Conservation (phyloP, 2,888 invertebrate species). For the Acleris sparsana region DNA sequence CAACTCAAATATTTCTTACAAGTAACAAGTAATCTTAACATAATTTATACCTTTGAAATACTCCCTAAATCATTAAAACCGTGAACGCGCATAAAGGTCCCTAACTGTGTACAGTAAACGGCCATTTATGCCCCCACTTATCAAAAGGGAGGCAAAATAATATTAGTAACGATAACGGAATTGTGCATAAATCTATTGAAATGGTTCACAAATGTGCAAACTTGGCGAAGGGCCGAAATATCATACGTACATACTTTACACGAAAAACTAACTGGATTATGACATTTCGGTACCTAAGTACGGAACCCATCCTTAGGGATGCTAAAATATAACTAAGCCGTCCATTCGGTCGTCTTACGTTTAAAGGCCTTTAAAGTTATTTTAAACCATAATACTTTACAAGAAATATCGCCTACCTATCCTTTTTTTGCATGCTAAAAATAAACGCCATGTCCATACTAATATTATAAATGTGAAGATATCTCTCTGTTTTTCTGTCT, state of each 20-base stretch:
- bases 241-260: not conserved
- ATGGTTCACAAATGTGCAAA: slow-evolving; percentile 18
- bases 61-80: slow-evolving; percentile 28
- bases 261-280: too few relatives aligned
- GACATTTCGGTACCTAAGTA: too few relatives aligned
- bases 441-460: too few relatives aligned
- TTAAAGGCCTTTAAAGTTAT: too few relatives aligned
- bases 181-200: slow-evolving; percentile 23
- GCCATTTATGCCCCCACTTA: slow-evolving; percentile 26
- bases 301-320: too few relatives aligned
- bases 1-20: slow-evolving; percentile 2
- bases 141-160: slow-evolving; percentile 21
- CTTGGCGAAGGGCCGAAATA: slow-evolving; percentile 4
- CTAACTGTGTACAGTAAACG: slow-evolving; percentile 2
- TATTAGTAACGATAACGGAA: slow-evolving; percentile 31
- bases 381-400: too few relatives aligned
- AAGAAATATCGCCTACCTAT: too few relatives aligned
- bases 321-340: too few relatives aligned
- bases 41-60: slow-evolving; percentile 27
- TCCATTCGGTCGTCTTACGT: too few relatives aligned
- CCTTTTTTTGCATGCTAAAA: too few relatives aligned
- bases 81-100: not conserved
- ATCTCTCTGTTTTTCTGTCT: too few relatives aligned
- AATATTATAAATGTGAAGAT: too few relatives aligned
- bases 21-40: slow-evolving; percentile 11